phyloP scores from a whole-genome alignment of 2,113 vertebrate species.

The Grantiella picta region DNA sequence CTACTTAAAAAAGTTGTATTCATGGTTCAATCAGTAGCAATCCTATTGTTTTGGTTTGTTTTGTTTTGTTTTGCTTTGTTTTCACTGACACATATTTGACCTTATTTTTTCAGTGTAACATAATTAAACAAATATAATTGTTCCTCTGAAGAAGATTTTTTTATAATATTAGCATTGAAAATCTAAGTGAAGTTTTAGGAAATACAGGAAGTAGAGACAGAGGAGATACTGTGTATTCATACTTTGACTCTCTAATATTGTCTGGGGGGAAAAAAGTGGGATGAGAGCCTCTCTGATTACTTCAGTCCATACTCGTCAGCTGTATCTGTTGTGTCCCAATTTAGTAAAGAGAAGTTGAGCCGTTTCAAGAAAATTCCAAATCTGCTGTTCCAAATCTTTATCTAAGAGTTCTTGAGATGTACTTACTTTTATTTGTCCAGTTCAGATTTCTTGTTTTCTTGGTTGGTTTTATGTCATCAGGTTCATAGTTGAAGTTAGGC shows the following conservation, averaged over 20 bases:
- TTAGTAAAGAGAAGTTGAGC: not conserved
- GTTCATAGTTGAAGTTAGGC: not conserved
- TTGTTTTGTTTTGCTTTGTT: not conserved
- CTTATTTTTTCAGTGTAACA: not conserved
- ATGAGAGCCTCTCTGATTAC: not conserved
- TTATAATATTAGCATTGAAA: not conserved
- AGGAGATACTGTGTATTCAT: not conserved
- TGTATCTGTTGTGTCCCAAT: not conserved
- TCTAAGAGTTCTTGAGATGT: not conserved
- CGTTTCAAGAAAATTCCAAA: not conserved
- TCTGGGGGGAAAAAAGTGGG: accelerated
- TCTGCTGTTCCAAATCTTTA: not conserved
- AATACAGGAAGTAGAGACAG: not conserved
- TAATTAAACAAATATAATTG: not conserved
- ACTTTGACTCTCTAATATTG: not conserved
- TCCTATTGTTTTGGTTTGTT: not conserved
- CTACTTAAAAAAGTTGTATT: not conserved
- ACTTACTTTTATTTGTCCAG: not conserved
- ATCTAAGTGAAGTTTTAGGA: not conserved
- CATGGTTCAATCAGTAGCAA: not conserved
- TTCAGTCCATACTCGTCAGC: not conserved
- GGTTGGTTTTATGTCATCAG: not conserved
- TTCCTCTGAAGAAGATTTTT: not conserved
- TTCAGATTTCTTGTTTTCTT: not conserved
- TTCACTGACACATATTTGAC: not conserved